phyloP scores from a whole-genome alignment of 1,140 invertebrate genomes.

The Lepidurus apus region DNA sequence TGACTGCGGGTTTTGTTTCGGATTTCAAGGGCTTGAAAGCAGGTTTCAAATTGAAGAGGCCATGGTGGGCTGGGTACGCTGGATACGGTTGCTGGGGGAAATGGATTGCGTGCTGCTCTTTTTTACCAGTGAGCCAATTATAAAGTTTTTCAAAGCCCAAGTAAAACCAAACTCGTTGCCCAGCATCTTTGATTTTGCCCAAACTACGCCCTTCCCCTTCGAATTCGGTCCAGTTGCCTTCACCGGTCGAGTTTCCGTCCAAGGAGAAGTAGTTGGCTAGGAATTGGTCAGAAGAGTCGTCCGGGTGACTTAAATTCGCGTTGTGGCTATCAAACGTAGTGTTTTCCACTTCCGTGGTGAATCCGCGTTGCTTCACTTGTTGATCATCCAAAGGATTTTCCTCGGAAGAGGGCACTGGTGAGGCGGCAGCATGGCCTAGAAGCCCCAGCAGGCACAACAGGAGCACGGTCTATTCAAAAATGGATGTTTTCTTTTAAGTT shows the following conservation, averaged over 20 bases:
- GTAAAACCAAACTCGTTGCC: neutral
- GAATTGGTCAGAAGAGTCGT: neutral
- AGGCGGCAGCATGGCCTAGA: neutral
- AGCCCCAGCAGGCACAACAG: neutral
- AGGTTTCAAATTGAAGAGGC: neutral
- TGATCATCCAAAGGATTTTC: neutral
- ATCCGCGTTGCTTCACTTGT: neutral
- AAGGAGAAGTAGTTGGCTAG: neutral
- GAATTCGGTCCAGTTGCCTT: neutral
- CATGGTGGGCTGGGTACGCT: neutral
- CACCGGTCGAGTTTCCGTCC: neutral
- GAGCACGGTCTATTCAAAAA: neutral
- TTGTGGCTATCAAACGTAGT: neutral
- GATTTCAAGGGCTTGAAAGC: neutral
- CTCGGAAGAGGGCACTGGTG: neutral
- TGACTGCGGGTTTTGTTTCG: neutral
- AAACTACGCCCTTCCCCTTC: neutral
- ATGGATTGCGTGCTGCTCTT: neutral
- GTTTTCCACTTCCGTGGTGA: neutral
- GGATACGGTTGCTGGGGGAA: neutral
- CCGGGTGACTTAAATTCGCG: neutral
- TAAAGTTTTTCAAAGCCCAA: neutral
- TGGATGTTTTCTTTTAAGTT: too few species aligned
- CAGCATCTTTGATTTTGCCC: neutral
- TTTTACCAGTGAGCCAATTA: constrained; percentile 9